Base-by-base conservation (phyloP, 2,888 invertebrate genomes). In the Unio pictorum region DNA sequence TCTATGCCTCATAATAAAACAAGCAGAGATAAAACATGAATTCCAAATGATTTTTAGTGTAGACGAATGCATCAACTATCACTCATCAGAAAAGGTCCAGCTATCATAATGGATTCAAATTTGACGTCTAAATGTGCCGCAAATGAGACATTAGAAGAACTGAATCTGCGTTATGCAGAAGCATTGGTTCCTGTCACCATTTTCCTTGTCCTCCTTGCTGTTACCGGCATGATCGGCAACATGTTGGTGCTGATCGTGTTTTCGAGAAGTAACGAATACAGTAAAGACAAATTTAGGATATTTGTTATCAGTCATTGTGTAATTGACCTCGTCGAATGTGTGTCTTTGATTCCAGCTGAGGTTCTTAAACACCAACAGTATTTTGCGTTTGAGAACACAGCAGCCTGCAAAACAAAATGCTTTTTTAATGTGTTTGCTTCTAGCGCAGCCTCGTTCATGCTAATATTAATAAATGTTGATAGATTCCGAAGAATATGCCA, bases 401-500 rank as follows among this genome's bases (percentile, higher is more conserved):
- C 68, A 11, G 67, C 73, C 1, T 76, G 76, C 26, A 76, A 76
- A 66, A 63, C 69, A 18, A 76, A 76, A 45, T 76, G 76, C 28
- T 76, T 76, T 64, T 73, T 73, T 23, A 76, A 69, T 26, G 63
- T 73, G 3, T 76, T 76, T 55, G 65, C 65, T 7, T 63, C 62
- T 56, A 61, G 62, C 15, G 67, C 69, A n/a, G 69, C 73, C 3
- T 71, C 76, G 1, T 64, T 67, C 5, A 66, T 65, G 30, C 64
- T 72, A 15, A 62, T 75, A 11, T 68, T 75, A 1, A 75, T 75
- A 11, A 67, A 64, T 55, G 65, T 75, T n/a, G 76, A 76, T 54
- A 55, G 75, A 8, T 75, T 68, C 61, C 61, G 75, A 34, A 75
- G 73, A 30, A 72, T 75, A 8, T 75, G 75, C 55, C 72, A 75